A percentile compares a stretch with the other conserved stretches of the same genome.
Evolutionary conservation across 2,888 invertebrate genomes (phyloP).

Genomic region (Rhodophaea formosa): DNA sequence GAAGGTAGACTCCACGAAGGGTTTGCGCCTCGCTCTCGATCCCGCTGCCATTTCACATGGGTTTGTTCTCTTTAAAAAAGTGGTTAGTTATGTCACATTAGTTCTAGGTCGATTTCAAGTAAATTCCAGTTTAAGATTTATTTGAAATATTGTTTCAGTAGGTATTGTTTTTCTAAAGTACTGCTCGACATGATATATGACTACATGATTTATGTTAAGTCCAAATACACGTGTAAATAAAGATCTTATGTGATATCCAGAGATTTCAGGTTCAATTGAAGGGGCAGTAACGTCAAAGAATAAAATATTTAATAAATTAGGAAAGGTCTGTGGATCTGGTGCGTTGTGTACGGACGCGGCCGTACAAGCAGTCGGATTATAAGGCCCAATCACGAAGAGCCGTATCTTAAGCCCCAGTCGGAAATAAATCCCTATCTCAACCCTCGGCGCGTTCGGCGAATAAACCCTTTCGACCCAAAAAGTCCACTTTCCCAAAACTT

Average conservation of each 20-base stretch:
- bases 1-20: slow-evolving; percentile 49
- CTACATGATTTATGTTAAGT: too few species aligned
- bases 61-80: too few species aligned
- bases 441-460: slow-evolving; percentile 54
- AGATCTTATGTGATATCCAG: too few species aligned
- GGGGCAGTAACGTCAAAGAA: slow-evolving; percentile 32
- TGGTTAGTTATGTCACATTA: too few species aligned
- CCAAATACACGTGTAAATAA: too few species aligned
- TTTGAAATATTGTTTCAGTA: too few species aligned
- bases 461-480: too few species aligned
- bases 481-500: too few species aligned
- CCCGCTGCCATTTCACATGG: slow-evolving; percentile 65
- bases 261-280: slow-evolving; percentile 38
- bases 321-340: slow-evolving; percentile 23
- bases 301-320: slow-evolving; percentile 35
- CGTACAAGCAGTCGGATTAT: slow-evolving; percentile 47
- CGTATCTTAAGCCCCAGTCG: slow-evolving; percentile 55
- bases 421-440: slow-evolving; percentile 63
- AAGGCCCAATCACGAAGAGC: slow-evolving; percentile 52
- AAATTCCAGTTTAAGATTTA: too few species aligned
- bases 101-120: too few species aligned
- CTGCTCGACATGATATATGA: too few species aligned
- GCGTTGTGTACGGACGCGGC: slow-evolving; percentile 30
- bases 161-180: too few species aligned
- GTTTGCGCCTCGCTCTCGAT: slow-evolving; percentile 47